Conservation (phyloP, 2,797 vertebrate species). For the Limosa lapponica region DNA sequence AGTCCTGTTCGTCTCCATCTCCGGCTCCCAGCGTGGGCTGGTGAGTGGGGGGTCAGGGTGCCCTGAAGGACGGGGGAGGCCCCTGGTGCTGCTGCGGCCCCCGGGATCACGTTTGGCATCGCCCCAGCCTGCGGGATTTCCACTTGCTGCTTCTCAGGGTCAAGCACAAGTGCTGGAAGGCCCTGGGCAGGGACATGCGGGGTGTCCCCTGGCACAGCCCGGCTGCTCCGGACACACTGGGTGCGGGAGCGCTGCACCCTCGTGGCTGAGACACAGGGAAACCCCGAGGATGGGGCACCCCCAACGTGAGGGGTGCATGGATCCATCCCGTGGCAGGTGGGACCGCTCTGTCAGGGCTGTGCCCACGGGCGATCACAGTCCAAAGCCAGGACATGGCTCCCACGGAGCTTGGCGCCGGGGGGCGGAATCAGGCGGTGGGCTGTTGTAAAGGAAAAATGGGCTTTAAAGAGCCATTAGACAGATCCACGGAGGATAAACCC, state of each 20-base stretch:
- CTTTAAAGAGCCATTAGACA: neutral
- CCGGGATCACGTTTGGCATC: rapidly evolving
- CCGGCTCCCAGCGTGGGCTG: neutral
- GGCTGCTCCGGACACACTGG: rapidly evolving
- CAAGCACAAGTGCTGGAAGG: neutral
- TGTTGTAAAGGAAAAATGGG: neutral
- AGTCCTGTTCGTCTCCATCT: rapidly evolving
- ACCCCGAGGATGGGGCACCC: neutral
- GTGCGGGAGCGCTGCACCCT: rapidly evolving
- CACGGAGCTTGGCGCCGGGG: rapidly evolving
- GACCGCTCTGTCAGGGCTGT: rapidly evolving
- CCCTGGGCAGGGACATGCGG: rapidly evolving
- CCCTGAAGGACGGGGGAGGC: rapidly evolving
- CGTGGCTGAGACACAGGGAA: rapidly evolving
- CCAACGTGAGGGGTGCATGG: rapidly evolving
- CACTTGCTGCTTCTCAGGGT: rapidly evolving
- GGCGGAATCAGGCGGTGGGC: neutral
- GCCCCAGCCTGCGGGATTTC: rapidly evolving
- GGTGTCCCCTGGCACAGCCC: rapidly evolving
- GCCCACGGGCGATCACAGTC: rapidly evolving
- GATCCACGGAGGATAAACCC: neutral
- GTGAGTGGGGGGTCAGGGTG: neutral
- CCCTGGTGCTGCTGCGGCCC: neutral
- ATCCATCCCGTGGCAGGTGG: rapidly evolving
- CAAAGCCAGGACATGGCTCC: neutral